Conservation (phyloP, 2,888 invertebrate species). For the Pandemis cinnamomeana region DNA sequence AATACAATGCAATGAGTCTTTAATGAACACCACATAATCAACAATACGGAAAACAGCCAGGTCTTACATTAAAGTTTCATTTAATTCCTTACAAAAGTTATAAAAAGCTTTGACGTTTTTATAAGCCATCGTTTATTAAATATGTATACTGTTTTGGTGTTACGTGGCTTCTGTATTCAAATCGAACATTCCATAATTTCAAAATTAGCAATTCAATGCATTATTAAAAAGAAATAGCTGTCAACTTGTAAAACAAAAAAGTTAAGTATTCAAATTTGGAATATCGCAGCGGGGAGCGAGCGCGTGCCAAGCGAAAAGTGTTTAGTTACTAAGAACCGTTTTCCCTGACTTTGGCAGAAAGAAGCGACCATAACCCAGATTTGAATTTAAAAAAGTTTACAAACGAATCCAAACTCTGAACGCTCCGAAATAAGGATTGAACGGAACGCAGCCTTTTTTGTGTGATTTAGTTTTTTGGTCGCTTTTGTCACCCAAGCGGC, state of each 20-base stretch:
- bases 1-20: not conserved
- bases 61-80: not conserved
- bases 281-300: conserved; percentile 58
- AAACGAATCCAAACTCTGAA: conserved; percentile 56
- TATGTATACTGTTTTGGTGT: not conserved
- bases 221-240: conserved; percentile 9
- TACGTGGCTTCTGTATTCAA: conserved; percentile 5
- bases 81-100: not conserved
- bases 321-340: conserved; percentile 61
- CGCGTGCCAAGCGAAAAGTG: conserved; percentile 70
- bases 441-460: conserved; percentile 48
- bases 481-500: conserved; percentile 76
- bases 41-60: too few species aligned
- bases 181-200: conserved; percentile 13
- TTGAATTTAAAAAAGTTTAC: conserved; percentile 45
- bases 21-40: not conserved
- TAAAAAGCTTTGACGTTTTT: not conserved
- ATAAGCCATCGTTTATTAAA: conserved; percentile 11
- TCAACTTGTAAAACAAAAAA: conserved; percentile 29
- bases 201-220: conserved; percentile 11
- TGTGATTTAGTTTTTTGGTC: conserved; percentile 56
- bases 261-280: conserved; percentile 58
- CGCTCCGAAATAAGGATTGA: conserved; percentile 49
- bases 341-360: conserved; percentile 68
- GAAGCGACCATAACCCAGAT: conserved; percentile 77